Evolutionary conservation across 53 echinoderm and acorn worm species (phyloP), one percentile per base, ranked within the genome.

Genomic region (Hippasteria phrygiana): DNA sequence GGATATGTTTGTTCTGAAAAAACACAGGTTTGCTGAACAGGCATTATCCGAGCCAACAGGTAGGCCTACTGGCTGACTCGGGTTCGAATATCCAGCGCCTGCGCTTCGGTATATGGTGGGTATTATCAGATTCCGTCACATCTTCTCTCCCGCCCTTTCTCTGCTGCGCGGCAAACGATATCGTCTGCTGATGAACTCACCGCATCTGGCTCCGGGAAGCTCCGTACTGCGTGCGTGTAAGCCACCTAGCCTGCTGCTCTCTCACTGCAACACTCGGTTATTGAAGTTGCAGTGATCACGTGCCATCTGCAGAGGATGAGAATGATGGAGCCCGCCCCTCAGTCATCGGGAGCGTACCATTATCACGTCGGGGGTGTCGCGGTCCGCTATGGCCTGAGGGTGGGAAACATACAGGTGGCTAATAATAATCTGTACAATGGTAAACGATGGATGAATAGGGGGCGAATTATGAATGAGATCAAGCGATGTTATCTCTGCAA

Each of bases 91-190:
- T 79, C 79, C 79, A 79, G 26, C 53, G 29, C 43, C 36, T 50
- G 47, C 50, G 75, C 75, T 27, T 54, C 54, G 65, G 32, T 67
- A 29, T 79, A 39, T 18, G 27, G 55, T 22, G 59, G 38, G 39
- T 79, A 79, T 79, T 56, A 79, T n/a, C 79, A 79, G 59, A 79
- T 79, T 79, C 79, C 79, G 10, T 79, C 79, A 79, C 79, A 79
- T 79, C 59, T 59, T 62, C 22, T 16, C 40, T 38, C 39, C 79
- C 79, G 37, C 38, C 62, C 62, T 56, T 79, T 67, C 69, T 35
- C 27, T 31, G 14, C 74, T 1, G 74, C 77, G 29, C 53, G 55
- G 27, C 53, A 54, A 79, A 40, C 42, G 56, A 11, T 56, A 79
- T 62, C 62, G 79, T 79, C 79, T 79, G 79, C 56, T 62, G 22